Base-by-base conservation (phyloP, 2,797 vertebrate genomes). In the Zalophus californianus region DNA sequence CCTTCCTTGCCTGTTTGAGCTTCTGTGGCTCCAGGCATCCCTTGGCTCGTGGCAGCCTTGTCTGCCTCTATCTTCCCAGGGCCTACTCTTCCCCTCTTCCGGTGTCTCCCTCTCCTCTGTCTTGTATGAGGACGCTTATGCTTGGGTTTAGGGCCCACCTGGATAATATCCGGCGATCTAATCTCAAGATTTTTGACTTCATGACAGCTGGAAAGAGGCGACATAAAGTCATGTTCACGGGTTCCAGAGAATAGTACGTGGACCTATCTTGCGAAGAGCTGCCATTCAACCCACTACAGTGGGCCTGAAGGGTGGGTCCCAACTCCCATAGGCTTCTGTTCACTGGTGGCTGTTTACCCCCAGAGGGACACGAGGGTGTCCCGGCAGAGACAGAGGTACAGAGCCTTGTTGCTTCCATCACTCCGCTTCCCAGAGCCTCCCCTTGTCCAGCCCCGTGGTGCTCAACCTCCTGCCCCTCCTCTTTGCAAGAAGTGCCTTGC, bases 181-280 rank as follows among this genome's bases (percentile, higher is more conserved):
- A 62, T 52, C 32, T 75, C 15, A 50, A 96, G 64, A 54, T 44
- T 21, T 56, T 88, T 54, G 73, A 84, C 54, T 72, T 72, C 62
- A 56, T 83, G 23, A 29, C 27, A 93, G 48, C 62, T 75, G 41
- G 79, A 90, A 86, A 78, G 64, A 68, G 29, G 2, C 15, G 27
- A 85, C n/a, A 38, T 68, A 62, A 93, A 60, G 25, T 79, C 16
- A 38, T 27, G 32, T 54, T 82, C 48, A 35, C 20, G 35, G n/a
- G 21, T 54, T 91, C 64, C 48, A 14, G 29, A 82, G 62, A 56
- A 56, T 29, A 70, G 12, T 60, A 66, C 48, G 3, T 32, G 27
- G 60, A 21, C 78, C 2, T 38, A 50, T 25, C 20, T 90, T 60
- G 52, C 41, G 12, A 5, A 35, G 35, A 29, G 18, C 3, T 32